Conservation (phyloP, 2,113 vertebrate species). For the Perca fluviatilis region DNA sequence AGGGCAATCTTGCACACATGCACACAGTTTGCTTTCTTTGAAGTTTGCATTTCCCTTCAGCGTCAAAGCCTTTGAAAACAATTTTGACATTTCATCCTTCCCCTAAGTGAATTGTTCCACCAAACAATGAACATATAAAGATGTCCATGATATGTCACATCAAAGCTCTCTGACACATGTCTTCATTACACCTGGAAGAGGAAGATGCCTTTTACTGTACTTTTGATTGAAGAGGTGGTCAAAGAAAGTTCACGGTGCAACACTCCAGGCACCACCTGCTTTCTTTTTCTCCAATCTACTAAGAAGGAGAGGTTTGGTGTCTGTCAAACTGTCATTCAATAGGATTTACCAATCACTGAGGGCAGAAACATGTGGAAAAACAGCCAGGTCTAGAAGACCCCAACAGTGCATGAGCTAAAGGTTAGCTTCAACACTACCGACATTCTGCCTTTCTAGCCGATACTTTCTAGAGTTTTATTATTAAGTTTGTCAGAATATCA, state of each 20-base stretch:
- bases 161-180: conserved; percentile 55
- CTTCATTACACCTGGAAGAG: conserved; percentile 47
- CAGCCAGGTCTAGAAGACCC: conserved; percentile 39
- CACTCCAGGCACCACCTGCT: conserved; percentile 16
- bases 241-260: conserved; percentile 58
- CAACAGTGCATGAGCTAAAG: neutral
- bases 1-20: conserved; percentile 11
- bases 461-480: neutral
- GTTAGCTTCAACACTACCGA: neutral
- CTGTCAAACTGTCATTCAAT: conserved; percentile 70
- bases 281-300: too few species aligned
- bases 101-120: conserved; percentile 41
- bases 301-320: neutral
- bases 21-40: conserved; percentile 42
- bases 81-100: conserved; percentile 35
- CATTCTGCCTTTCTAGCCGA: neutral
- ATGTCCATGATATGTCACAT: conserved; percentile 46
- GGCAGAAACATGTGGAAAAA: conserved; percentile 52
- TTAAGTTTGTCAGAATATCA: neutral
- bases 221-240: conserved; percentile 68
- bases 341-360: conserved; percentile 67
- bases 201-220: neutral
- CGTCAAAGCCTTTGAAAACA: conserved; percentile 31
- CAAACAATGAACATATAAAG: conserved; percentile 67
- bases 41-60: conserved; percentile 34